Conservation (phyloP, 2,888 invertebrate genomes). For the Achlya flavicornis region DNA sequence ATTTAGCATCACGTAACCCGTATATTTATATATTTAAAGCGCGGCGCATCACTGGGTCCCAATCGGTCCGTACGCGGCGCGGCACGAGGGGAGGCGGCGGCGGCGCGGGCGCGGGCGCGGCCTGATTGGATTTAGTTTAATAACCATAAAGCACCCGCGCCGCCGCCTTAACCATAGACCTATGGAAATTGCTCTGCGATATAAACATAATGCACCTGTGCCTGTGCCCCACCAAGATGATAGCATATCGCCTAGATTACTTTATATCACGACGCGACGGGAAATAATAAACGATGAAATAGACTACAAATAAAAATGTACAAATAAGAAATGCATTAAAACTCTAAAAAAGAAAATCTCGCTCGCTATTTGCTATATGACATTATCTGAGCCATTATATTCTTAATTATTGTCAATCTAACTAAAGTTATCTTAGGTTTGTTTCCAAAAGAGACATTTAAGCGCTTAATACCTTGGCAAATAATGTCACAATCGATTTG, state of each 20-base stretch:
- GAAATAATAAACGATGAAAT: neutral
- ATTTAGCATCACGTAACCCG: slow-evolving; percentile 6
- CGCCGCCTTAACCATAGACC: slow-evolving; percentile 36
- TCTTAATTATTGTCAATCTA: no score
- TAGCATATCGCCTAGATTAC: slow-evolving; percentile 12
- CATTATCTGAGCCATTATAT: neutral
- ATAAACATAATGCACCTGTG: slow-evolving; percentile 19
- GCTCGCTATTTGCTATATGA: no score
- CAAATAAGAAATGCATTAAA: neutral
- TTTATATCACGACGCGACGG: neutral
- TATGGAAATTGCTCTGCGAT: slow-evolving; percentile 39
- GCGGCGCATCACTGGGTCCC: slow-evolving; percentile 9
- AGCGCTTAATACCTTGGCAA: neutral
- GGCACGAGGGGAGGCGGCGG: no score
- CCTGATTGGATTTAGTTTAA: slow-evolving; percentile 77
- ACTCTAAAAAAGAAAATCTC: no score
- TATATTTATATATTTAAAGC: slow-evolving; percentile 4
- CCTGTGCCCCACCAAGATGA: slow-evolving; percentile 14
- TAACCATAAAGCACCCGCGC: slow-evolving; percentile 71
- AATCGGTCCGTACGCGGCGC: slow-evolving; percentile 16
- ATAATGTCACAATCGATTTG: slow-evolving; percentile 2
- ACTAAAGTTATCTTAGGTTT: neutral
- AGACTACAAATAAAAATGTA: neutral
- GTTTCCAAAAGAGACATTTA: no score
- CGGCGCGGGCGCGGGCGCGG: slow-evolving; percentile 39